phyloP scores from a whole-genome alignment of 2,797 vertebrate genomes.

The Chelidonichthys spinosus region DNA sequence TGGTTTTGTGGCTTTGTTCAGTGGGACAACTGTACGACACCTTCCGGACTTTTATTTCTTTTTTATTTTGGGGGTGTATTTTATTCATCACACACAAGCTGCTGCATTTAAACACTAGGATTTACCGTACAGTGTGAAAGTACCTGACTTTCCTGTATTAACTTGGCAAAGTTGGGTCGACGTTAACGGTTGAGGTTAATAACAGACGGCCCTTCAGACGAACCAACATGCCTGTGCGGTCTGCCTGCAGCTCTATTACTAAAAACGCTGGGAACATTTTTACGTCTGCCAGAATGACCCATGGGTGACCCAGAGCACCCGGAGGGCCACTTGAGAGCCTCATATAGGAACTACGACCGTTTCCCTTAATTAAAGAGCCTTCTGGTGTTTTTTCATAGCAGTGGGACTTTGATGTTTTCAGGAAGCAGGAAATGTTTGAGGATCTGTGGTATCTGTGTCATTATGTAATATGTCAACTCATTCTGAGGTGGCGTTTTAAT shows the following conservation, averaged over 20 bases:
- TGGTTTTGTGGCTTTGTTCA: not conserved
- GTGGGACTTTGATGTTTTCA: conserved; percentile 13
- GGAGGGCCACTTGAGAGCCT: conserved; percentile 14
- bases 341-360: conserved; percentile 5
- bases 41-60: not conserved
- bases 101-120: not conserved
- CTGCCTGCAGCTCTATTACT: conserved; percentile 5
- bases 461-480: not conserved
- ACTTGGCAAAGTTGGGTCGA: not conserved
- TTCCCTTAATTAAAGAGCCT: not conserved
- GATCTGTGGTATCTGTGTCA: not conserved
- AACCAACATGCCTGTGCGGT: not conserved
- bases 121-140: not conserved
- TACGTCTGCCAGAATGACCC: conserved; percentile 27
- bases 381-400: not conserved
- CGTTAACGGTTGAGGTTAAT: not conserved
- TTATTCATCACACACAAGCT: not conserved
- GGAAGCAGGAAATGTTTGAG: conserved; percentile 3
- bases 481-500: not conserved
- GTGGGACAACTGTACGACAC: not conserved
- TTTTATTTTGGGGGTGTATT: no score
- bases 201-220: conserved; percentile 15
- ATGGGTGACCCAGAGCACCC: conserved; percentile 11
- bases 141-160: not conserved
- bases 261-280: conserved; percentile 14